Evolutionary conservation across 2,888 invertebrate genomes (phyloP).

Genomic region (Stratiomys singularior): DNA sequence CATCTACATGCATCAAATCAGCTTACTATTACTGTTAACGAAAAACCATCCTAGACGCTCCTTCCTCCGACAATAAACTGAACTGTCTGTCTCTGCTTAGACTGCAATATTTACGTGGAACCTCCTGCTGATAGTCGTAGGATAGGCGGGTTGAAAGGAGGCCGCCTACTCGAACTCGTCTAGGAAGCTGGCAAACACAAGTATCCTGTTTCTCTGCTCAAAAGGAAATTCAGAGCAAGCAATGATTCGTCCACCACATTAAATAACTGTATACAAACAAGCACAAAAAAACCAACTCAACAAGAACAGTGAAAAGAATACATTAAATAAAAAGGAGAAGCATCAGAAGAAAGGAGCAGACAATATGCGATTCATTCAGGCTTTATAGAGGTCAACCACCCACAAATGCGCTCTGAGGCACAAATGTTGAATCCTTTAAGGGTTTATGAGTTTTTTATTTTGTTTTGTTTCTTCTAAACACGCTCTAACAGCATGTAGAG

Average conservation of each 20-base stretch:
- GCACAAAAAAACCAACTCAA: background rate
- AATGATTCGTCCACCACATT: conserved; percentile 4
- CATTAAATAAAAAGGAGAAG: conserved; percentile 25
- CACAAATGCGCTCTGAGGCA: conserved; percentile 23
- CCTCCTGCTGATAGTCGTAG: too few species aligned
- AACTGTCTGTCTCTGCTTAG: too few species aligned
- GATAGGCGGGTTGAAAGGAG: too few species aligned
- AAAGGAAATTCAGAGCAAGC: background rate
- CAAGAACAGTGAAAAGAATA: conserved; percentile 9
- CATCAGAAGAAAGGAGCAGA: conserved; percentile 18
- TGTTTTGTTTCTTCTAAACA: background rate
- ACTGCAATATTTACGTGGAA: too few species aligned
- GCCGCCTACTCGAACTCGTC: too few species aligned
- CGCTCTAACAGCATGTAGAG: background rate
- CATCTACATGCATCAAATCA: too few species aligned
- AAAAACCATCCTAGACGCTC: too few species aligned
- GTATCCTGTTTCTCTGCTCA: too few species aligned
- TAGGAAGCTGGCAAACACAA: too few species aligned
- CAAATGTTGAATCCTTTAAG: conserved; percentile 19
- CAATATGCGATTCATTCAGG: conserved; percentile 19
- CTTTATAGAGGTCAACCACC: conserved; percentile 41
- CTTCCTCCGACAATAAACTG: too few species aligned
- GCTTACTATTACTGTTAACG: too few species aligned
- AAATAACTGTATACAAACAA: conserved; percentile 15
- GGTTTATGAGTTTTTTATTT: background rate